Evolutionary conservation across 2,113 vertebrate species (phyloP), one percentile per base, ranked within the genome.

Genomic region (Paraplagusia blochii): DNA sequence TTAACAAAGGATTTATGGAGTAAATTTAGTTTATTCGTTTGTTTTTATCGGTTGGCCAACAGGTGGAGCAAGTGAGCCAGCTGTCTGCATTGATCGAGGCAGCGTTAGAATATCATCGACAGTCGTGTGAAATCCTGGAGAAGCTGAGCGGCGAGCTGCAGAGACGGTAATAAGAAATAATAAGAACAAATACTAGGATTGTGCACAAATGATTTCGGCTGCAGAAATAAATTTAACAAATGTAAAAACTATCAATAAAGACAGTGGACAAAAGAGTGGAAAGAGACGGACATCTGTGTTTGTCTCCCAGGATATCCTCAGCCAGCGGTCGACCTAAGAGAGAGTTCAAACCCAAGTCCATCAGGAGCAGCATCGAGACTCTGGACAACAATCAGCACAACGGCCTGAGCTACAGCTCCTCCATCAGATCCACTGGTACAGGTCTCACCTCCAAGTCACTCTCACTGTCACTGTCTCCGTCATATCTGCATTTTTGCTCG

Each of bases 11-110:
- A n/a, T n/a, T 6, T 29, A 29, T 29, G 22, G 22, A 29, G 38
- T 10, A 3, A 5, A 8, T 19, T n/a, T n/a, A n/a, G 1, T 6
- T 40, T 13, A 1, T 36, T 4, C 5, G 10, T 47, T 3, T 52
- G 44, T 3, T 14, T 7, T 4, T 11, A 43, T 12, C 7, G 33
- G 8, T 2, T 42, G 93, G 63, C 53, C 86, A 50, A 51, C 65
- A 98, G 95, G 87, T 97, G 74, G 95, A 98, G 56, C 95, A 98
- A 84, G 94, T 95, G 57, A 93, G 92, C 82, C 95, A 97, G 87
- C 64, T 98, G 79, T 83, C 92, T 0, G 90, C 93, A 35, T 90
- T 98, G 58, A 83, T 95, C 15, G 91, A 95, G 80, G 93, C 95
- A 0, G 91, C 92, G 0, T 51, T 94, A 51, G 93, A 93, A 72